Evolutionary conservation across 2,797 vertebrate genomes (phyloP), one percentile per base, ranked within the genome.

Genomic region (Rhinogobio ventralis): DNA sequence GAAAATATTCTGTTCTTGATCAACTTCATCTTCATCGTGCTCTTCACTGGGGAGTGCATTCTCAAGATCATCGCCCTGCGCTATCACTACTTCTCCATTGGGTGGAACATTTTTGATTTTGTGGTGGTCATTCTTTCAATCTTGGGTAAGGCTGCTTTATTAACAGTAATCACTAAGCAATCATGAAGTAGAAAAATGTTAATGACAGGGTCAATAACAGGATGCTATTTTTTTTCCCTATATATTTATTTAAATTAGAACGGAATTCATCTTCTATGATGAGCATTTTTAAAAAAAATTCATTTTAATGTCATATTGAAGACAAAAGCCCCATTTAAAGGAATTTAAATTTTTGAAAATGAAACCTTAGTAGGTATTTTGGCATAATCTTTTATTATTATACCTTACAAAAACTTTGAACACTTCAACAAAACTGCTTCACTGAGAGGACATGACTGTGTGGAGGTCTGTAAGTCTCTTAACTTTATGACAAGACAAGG

Each of bases 101-200:
- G 98, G 75, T 99, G 97, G 98, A 99, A 99, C 87, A 95, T 99
- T 91, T 99, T 99, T 2, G 98, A 99, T 92, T 99, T 99, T 0
- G 96, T 99, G 82, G 97, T 99, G 2, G 97, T 99, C 90, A 97
- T 99, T 89, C 90, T 99, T 66, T 99, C 97, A 86, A 95, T 99
- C 1, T 78, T 93, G 66, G 98, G 98, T 98, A 88, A 90, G 93
- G 87, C 1, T 13, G 23, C 5, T 51, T 80, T 11, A 67, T 36
- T 33, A 6, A 45, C 30, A 6, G 14, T 7, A 64, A 64, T 75
- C 5, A 33, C 19, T 30, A 51, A 73, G n/a, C 15, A 28, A 25
- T 30, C 14, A 23, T 30, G 17, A 51, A 20, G 14, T 9, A 19
- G 46, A 51, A 74, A 49, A 74, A 49, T 72, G 3, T 51, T 30